These are phyloP conservation scores for Balearica regulorum DNA, from an alignment of 2,797 vertebrate species.

Conservation along the genomic window DNA sequence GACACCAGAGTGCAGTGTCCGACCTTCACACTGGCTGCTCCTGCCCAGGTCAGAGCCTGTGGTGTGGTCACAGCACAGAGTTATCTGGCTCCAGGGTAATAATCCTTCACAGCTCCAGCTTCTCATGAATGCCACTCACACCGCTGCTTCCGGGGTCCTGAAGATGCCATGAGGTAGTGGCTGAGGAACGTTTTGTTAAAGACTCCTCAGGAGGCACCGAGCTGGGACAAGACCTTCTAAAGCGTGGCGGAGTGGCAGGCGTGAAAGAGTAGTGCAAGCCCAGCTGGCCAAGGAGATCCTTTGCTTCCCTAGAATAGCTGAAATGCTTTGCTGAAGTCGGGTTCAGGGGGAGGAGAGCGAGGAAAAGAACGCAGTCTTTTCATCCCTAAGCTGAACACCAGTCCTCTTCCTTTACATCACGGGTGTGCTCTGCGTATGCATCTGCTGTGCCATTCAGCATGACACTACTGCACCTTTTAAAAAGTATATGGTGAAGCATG, in stretches of 20 bases:
- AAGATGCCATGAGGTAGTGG: not conserved
- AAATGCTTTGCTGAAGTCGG: not conserved
- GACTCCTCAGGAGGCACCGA: not conserved
- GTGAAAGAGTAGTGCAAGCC: not conserved
- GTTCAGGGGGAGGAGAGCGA: not conserved
- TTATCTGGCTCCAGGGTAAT: not conserved
- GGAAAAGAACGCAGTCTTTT: not conserved
- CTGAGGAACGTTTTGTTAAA: not conserved
- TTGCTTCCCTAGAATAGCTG: not conserved
- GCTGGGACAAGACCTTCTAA: not conserved
- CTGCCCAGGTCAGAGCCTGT: not conserved
- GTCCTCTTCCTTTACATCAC: not conserved
- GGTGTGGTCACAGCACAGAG: not conserved
- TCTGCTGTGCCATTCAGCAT: not conserved
- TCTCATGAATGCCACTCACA: not conserved
- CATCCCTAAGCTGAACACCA: not conserved
- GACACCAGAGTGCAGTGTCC: slow-evolving; percentile 60
- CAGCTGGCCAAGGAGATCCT: not conserved
- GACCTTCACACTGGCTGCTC: slow-evolving; percentile 10
- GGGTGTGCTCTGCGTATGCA: fast-evolving
- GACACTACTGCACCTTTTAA: not conserved
- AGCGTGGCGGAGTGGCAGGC: not conserved
- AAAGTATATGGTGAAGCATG: not conserved
- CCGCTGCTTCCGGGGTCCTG: not conserved
- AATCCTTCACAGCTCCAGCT: not conserved